These are phyloP conservation scores for Leptodactylus fuscus DNA, from an alignment of 2,113 vertebrate genomes.

Conservation along the genomic window DNA sequence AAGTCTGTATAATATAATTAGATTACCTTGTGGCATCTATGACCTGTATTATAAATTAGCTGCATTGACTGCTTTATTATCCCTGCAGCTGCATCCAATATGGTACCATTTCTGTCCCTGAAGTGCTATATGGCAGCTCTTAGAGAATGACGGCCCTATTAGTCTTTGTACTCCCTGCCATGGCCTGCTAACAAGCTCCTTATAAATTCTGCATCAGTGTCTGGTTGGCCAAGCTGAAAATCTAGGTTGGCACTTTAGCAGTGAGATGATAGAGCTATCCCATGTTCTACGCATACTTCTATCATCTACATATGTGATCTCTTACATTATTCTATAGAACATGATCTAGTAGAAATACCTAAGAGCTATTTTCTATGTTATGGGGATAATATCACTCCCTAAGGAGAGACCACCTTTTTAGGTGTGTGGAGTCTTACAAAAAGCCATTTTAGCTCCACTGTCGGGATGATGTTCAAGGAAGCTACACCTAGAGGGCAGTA, in stretches of 20 bases:
- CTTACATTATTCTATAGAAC: neutral
- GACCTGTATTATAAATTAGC: constrained; percentile 25
- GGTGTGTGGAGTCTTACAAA: no score
- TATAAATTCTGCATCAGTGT: constrained; percentile 6
- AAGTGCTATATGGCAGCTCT: constrained; percentile 31
- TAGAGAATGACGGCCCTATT: constrained; percentile 11
- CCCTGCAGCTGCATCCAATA: neutral
- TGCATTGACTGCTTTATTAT: constrained; percentile 38
- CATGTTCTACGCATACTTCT: neutral
- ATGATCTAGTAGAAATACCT: neutral
- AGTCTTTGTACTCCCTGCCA: constrained; percentile 9
- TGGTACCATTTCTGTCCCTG: constrained; percentile 14
- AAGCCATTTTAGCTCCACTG: no score
- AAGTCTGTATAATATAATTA: constrained; percentile 24
- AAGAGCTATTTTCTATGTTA: neutral
- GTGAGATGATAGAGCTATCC: neutral
- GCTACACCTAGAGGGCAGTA: no score
- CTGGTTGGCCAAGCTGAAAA: neutral
- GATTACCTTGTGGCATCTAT: constrained; percentile 1
- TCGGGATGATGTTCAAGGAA: no score
- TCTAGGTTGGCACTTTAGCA: neutral
- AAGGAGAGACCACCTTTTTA: no score
- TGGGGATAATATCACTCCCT: no score
- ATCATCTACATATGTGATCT: neutral
- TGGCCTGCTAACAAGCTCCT: neutral